Conservation (phyloP, 2,797 vertebrate species). For the Brachyrhaphis roseni region DNA sequence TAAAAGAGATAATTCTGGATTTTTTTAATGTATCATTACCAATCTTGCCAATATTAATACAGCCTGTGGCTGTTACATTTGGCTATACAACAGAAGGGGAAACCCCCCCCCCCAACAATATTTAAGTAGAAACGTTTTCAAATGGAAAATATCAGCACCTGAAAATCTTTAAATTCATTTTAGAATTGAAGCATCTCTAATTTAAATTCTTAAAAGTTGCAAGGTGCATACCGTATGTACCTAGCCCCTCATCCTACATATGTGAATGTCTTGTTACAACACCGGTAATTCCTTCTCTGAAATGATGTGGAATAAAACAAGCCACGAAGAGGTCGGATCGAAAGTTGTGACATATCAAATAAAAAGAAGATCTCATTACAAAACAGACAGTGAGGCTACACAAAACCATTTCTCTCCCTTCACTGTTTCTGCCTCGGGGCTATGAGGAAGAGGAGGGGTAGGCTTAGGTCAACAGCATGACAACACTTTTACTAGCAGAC, state of each 20-base stretch:
- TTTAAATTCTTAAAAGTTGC: neutral
- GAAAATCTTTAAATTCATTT: neutral
- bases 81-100: neutral
- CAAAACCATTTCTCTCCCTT: slow-evolving; percentile 48
- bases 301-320: slow-evolving; percentile 10
- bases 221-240: neutral
- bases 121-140: neutral
- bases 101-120: no score
- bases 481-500: slow-evolving; percentile 75
- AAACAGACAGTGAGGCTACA: slow-evolving; percentile 46
- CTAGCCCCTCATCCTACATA: neutral
- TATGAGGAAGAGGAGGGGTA: slow-evolving; percentile 47
- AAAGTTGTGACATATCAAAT: slow-evolving; percentile 41
- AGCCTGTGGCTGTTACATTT: neutral
- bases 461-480: slow-evolving; percentile 74
- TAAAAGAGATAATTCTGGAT: neutral
- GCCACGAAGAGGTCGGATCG: slow-evolving; percentile 45
- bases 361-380: slow-evolving; percentile 65
- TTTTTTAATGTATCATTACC: neutral
- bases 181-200: neutral
- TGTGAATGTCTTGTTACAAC: neutral
- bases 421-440: slow-evolving; percentile 47
- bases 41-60: neutral
- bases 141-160: neutral
- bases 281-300: neutral